Base-by-base conservation (phyloP, 2,888 invertebrate species). In the Laspeyria flexula region DNA sequence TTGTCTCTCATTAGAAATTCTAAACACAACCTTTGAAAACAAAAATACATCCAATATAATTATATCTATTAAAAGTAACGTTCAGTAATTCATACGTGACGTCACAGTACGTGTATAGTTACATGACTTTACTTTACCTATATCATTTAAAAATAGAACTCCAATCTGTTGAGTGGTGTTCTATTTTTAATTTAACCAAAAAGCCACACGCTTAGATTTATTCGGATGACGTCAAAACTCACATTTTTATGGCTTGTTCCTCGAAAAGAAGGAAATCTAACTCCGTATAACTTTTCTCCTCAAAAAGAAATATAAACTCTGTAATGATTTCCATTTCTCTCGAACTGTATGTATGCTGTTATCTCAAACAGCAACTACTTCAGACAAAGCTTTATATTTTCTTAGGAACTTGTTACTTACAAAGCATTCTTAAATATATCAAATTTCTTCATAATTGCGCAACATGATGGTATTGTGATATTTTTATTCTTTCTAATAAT, bases 1-100 rank as follows among this genome's bases (percentile, higher is more conserved):
- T 61, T 35, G 57, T 15, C 6, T 23, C 43, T 53, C 48, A 47
- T 62, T 49, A 56, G 33, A 35, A 40, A 45, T 43, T 55, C 3
- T 48, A 49, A 39, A 31, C 10, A 11, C 15, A 33, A 27, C 25
- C 38, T 58, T 62, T 63, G 57, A 56, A 29, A 39, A 7, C 25
- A 25, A 43, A 48, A 50, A 59, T 25, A 46, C 43, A 42, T 6
- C 11, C 12, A 18, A 15, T 27, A 27, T 9, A 7, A 7, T n/a
- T n/a, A n/a, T n/a, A n/a, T n/a, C n/a, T n/a, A n/a, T n/a, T n/a
- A n/a, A n/a, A n/a, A n/a, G n/a, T n/a, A n/a, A n/a, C 6, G 30
- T 30, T 11, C n/a, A 30, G 7, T 6, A 25, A 25, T 25, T 25
- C 7, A 25, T 25, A 7, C 7, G 25, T 25, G 25, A 25, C 25